phyloP scores from a whole-genome alignment of 2,797 vertebrate genomes.

The Orestias chungarensis region DNA sequence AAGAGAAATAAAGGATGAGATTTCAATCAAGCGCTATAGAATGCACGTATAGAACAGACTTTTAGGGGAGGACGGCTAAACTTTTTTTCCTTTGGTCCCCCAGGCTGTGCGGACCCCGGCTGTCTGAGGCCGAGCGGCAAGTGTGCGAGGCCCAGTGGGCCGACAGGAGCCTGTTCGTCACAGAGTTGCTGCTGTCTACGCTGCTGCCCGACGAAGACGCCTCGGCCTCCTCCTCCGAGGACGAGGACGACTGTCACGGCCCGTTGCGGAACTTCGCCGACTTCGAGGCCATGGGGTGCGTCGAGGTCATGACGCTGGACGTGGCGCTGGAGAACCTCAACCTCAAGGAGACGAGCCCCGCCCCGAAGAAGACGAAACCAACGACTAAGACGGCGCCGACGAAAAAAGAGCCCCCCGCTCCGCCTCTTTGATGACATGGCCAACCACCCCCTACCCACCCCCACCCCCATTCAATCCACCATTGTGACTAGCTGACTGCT shows the following conservation, averaged over 20 bases:
- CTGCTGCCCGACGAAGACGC: slow-evolving; percentile 90
- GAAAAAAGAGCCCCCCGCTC: slow-evolving; percentile 95
- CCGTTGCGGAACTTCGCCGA: slow-evolving; percentile 90
- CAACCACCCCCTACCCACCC: no score
- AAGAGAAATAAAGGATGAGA: not conserved
- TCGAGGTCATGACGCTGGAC: slow-evolving; percentile 99
- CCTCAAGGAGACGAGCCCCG: slow-evolving; percentile 91
- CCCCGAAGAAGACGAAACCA: slow-evolving; percentile 69
- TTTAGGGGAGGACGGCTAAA: not conserved
- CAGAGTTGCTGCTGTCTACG: slow-evolving; percentile 98
- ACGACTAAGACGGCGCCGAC: slow-evolving; percentile 77
- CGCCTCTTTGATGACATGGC: slow-evolving; percentile 97
- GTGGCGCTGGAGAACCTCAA: slow-evolving; percentile 99
- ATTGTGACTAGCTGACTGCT: slow-evolving; percentile 61
- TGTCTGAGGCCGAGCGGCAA: slow-evolving; percentile 94
- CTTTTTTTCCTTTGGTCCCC: no score
- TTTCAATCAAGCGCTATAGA: not conserved
- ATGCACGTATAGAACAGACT: not conserved
- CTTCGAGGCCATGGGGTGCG: slow-evolving; percentile 99
- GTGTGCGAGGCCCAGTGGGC: slow-evolving; percentile 92
- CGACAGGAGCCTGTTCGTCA: slow-evolving; percentile 95
- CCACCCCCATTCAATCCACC: slow-evolving; percentile 59
- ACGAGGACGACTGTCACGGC: slow-evolving; percentile 86
- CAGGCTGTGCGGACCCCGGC: slow-evolving; percentile 96
- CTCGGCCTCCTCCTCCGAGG: slow-evolving; percentile 81